Conservation (phyloP, 1,140 invertebrate genomes). For the Sinonovacula constricta region DNA sequence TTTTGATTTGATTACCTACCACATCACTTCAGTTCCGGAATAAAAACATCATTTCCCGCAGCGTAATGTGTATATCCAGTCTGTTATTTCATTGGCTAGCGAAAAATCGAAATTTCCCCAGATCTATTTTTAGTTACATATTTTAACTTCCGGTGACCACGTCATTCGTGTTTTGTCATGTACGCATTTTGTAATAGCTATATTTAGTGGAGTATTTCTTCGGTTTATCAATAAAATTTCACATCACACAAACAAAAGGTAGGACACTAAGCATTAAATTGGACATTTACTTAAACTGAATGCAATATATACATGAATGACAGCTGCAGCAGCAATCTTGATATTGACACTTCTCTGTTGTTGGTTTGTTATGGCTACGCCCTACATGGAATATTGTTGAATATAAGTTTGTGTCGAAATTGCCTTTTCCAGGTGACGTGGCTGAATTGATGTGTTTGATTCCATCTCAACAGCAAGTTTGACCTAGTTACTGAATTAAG, state of each 20-base stretch:
- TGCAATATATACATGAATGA: neutral
- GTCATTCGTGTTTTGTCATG: conserved; percentile 28
- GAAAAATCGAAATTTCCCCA: conserved; percentile 40
- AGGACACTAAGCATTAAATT: neutral
- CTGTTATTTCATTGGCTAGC: too few species aligned
- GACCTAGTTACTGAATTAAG: conserved; percentile 24
- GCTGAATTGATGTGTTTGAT: conserved; percentile 18
- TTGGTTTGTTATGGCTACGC: neutral
- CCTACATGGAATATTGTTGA: neutral
- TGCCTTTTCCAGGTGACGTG: conserved; percentile 48
- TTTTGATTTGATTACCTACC: too few species aligned
- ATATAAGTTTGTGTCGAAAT: neutral
- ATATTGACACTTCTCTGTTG: too few species aligned
- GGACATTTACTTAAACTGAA: neutral
- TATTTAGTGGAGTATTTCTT: neutral
- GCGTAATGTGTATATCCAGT: too few species aligned
- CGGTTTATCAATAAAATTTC: too few species aligned
- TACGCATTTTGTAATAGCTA: conserved; percentile 2
- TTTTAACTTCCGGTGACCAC: conserved; percentile 45
- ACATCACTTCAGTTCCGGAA: too few species aligned
- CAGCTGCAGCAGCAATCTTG: too few species aligned
- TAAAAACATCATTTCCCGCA: too few species aligned
- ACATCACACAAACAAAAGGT: neutral
- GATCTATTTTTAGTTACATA: conserved; percentile 35
- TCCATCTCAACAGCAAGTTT: conserved; percentile 22